A percentile compares a stretch with the other conserved stretches of the same genome.
phyloP scores from a whole-genome alignment of 2,113 vertebrate species.

The Anhinga rufa region DNA sequence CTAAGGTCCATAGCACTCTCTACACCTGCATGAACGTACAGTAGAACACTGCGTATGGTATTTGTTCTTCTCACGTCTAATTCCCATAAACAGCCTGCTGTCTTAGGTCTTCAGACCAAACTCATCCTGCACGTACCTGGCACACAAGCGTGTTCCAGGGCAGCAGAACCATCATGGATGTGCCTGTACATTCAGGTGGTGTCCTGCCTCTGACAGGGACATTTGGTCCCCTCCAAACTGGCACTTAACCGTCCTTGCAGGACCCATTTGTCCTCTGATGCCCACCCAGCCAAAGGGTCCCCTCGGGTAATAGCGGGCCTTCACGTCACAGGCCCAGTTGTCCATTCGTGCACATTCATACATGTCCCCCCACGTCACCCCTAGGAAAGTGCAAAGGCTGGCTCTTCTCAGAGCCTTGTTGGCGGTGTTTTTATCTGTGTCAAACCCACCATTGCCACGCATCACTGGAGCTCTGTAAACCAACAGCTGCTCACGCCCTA shows the following conservation, averaged over 20 bases:
- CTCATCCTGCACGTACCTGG: neutral
- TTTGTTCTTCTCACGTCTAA: neutral
- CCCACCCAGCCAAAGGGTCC: neutral
- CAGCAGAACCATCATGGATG: neutral
- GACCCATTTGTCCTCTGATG: neutral
- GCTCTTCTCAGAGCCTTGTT: neutral
- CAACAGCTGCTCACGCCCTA: neutral
- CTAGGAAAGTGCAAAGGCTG: neutral
- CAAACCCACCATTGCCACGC: neutral
- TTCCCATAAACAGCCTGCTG: neutral
- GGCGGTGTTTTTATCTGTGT: neutral
- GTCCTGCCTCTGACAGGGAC: neutral
- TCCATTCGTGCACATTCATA: neutral
- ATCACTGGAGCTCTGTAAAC: neutral
- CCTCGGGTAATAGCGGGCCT: neutral
- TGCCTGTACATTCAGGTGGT: neutral
- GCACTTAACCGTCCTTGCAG: neutral
- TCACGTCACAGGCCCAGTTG: neutral
- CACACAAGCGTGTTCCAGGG: neutral
- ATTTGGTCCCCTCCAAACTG: neutral
- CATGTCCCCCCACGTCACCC: neutral
- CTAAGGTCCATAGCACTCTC: neutral
- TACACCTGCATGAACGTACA: neutral
- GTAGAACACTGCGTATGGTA: neutral
- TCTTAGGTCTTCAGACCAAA: neutral